Evolutionary conservation across 2,113 vertebrate species (phyloP).

Genomic region (Pangasianodon hypophthalmus): DNA sequence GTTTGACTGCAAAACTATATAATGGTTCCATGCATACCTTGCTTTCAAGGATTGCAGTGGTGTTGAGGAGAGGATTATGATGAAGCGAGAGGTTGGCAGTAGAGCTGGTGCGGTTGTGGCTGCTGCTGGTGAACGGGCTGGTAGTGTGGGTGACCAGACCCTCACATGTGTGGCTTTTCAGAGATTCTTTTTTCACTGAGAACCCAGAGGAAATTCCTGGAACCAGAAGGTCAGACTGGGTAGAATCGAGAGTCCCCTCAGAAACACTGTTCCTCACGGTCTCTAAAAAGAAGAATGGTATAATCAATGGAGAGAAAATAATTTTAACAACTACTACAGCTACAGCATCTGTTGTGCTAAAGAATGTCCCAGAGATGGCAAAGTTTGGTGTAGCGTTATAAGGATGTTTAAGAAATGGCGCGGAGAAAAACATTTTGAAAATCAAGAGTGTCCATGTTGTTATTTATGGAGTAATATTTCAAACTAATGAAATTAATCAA

Average conservation of each 20-base stretch:
- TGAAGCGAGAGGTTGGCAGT: conserved; percentile 15
- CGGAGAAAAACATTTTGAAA: not conserved
- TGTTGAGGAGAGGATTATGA: conserved; percentile 28
- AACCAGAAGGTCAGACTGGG: conserved; percentile 68
- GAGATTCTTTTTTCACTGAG: conserved; percentile 66
- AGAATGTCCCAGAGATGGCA: not conserved
- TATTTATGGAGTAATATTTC: not conserved
- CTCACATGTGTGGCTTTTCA: conserved; percentile 79
- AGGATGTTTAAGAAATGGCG: not conserved
- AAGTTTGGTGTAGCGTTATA: not conserved
- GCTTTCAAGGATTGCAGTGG: conserved; percentile 41
- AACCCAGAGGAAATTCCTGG: conserved; percentile 47
- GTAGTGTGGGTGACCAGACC: conserved; percentile 67
- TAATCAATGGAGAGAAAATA: not conserved
- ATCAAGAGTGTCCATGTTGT: not conserved
- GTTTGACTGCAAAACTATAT: not conserved
- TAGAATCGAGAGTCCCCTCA: conserved; percentile 73
- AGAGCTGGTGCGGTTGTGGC: not conserved
- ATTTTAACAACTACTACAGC: not conserved
- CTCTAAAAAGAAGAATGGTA: conserved; percentile 56
- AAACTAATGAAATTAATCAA: too few species aligned
- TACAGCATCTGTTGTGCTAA: not conserved
- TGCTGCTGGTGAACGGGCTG: not conserved
- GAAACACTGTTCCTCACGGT: conserved; percentile 81
- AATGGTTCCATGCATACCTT: conserved; percentile 36